Percentiles rank a stretch among this genome's conserved stretches.
These are phyloP conservation scores for Diaperis boleti DNA, from an alignment of 2,888 invertebrate species.

Conservation along the genomic window DNA sequence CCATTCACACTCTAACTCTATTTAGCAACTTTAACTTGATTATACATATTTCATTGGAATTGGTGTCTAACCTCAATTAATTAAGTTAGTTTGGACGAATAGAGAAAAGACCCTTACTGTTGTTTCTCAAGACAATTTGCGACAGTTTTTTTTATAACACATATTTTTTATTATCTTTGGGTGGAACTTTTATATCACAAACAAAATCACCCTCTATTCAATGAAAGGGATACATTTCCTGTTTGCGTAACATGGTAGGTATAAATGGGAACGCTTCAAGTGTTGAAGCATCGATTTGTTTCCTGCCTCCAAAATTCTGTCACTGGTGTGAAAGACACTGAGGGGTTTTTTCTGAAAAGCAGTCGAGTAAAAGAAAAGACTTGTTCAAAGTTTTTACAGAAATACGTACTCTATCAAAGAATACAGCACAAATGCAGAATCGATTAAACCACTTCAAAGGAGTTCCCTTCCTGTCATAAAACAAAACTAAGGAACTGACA, in stretches of 20 bases:
- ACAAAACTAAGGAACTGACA: constrained; percentile 2
- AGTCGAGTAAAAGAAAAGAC: not conserved
- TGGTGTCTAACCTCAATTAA: too few relatives aligned
- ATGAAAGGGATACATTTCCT: not conserved
- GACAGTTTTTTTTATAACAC: too few relatives aligned
- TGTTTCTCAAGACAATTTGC: too few relatives aligned
- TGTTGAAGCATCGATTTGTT: constrained; percentile 4
- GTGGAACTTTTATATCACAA: too few relatives aligned
- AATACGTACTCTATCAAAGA: constrained; percentile 26
- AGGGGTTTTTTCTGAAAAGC: constrained; percentile 16
- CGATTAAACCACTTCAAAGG: constrained; percentile 23
- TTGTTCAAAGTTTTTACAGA: constrained; percentile 3
- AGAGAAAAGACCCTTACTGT: too few relatives aligned
- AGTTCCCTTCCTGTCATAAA: constrained; percentile 17
- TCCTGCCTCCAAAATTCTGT: constrained; percentile 4
- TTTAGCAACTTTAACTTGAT: too few relatives aligned
- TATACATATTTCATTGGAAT: too few relatives aligned
- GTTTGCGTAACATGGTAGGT: not conserved
- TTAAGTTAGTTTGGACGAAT: too few relatives aligned
- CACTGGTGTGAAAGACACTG: constrained; percentile 10
- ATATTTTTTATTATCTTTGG: too few relatives aligned
- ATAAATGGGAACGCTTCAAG: not conserved
- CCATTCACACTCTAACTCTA: too few relatives aligned
- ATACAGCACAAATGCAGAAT: constrained; percentile 33
- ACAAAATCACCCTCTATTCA: too few relatives aligned